phyloP scores from a whole-genome alignment of 1,140 invertebrate genomes.

The Neodiprion pinetum region DNA sequence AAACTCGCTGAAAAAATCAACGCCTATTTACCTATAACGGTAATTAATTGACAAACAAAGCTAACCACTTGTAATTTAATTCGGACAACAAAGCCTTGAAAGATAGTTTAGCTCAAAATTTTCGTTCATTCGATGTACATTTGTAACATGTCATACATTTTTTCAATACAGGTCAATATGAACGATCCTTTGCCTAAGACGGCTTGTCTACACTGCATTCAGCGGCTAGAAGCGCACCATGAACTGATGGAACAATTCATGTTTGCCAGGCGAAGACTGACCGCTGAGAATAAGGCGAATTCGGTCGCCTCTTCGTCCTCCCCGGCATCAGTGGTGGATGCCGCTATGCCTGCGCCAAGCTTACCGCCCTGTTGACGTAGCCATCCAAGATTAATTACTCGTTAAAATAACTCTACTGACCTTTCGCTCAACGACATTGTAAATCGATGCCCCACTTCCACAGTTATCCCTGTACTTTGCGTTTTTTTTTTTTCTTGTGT shows the following conservation, averaged over 20 bases:
- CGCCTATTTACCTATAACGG: slow-evolving; percentile 76
- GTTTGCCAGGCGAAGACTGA: slow-evolving; percentile 51
- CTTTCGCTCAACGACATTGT: background rate
- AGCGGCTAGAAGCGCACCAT: slow-evolving; percentile 73
- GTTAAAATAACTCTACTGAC: background rate
- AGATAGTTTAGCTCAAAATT: too few species aligned
- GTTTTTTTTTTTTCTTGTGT: background rate
- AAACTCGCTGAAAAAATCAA: slow-evolving; percentile 78
- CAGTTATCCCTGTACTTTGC: background rate
- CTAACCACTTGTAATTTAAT: background rate
- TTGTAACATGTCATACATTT: background rate
- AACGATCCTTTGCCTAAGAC: slow-evolving; percentile 78
- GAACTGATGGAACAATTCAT: slow-evolving; percentile 69
- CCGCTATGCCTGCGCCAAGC: slow-evolving; percentile 45
- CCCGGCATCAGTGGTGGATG: slow-evolving; percentile 40
- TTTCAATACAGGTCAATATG: slow-evolving; percentile 67
- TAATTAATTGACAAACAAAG: slow-evolving; percentile 53
- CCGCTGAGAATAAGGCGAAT: slow-evolving; percentile 42
- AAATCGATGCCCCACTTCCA: slow-evolving; percentile 6
- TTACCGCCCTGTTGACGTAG: slow-evolving; percentile 52
- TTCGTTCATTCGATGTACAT: too few species aligned
- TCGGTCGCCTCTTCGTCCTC: slow-evolving; percentile 41
- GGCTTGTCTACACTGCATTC: slow-evolving; percentile 73
- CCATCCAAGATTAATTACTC: background rate
- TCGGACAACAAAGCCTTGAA: background rate